Evolutionary conservation across 2,113 vertebrate species (phyloP).

Genomic region (Oreochromis spilurus): DNA sequence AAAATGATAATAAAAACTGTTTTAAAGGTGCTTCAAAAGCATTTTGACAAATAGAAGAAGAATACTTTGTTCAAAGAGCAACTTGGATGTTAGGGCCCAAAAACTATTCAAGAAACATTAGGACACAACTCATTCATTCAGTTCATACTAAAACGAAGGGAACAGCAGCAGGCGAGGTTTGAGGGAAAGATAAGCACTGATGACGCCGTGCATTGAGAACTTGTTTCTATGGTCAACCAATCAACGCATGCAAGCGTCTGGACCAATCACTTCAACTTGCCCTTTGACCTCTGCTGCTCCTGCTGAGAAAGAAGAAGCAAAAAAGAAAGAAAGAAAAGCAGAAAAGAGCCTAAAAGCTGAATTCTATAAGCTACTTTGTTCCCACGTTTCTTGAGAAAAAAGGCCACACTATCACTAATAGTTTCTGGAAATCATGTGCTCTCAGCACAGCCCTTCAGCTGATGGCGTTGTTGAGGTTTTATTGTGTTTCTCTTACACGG

Average conservation of each 20-base stretch:
- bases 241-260: accelerated
- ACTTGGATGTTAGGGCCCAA: not conserved
- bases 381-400: not conserved
- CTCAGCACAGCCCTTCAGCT: not conserved
- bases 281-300: not conserved
- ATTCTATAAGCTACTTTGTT: not conserved
- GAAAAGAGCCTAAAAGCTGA: not conserved
- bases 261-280: not conserved
- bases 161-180: not conserved
- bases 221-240: not conserved
- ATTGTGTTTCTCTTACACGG: not conserved
- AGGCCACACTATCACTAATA: not conserved
- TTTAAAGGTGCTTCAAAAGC: not conserved
- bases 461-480: not conserved
- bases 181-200: not conserved
- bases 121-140: not conserved
- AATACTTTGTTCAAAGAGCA: not conserved
- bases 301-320: not conserved
- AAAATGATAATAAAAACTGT: not conserved
- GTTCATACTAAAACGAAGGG: not conserved
- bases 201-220: not conserved
- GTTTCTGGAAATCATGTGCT: not conserved
- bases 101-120: not conserved
- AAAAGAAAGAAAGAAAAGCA: not conserved
- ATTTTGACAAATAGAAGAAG: not conserved